Evolutionary conservation across 2,888 invertebrate genomes (phyloP), one percentile per base, ranked within the genome.

Genomic region (Lycocerus yunnanus): DNA sequence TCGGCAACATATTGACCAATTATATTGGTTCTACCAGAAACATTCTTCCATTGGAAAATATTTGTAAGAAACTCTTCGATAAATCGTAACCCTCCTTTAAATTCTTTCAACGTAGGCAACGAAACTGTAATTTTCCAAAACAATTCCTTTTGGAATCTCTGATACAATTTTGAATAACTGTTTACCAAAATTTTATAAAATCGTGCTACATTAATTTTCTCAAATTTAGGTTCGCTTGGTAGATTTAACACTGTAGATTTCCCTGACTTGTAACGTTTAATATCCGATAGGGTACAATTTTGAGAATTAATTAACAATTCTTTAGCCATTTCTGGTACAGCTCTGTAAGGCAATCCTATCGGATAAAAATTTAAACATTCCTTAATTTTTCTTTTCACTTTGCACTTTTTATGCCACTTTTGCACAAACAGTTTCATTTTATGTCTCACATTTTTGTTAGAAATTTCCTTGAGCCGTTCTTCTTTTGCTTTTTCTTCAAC

Each of bases 71-170:
- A 78, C 9, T 82, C 66, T 75, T 72, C 73, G 9, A 71, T 18
- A 16, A 24, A 27, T 27, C 10, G 77, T 71, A n/a, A 86, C 72
- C 77, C 85, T 83, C 43, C 80, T 15, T 84, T 78, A 84, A 88
- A 88, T 82, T 89, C 88, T 16, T 84, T 83, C 66, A 87, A 80
- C 77, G 89, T 88, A 1, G 92, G 91, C 71, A 91, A 88, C 8
- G 91, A 90, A 68, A 93, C 83, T 5, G 90, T 88, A 27, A 92
- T 84, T 86, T 93, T 93, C 93, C 93, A 93, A 79, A 86, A 90
- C n/a, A 87, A 78, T 61, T 84, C 82, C 68, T 81, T 84, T 18
- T 81, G 83, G 66, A 83, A 75, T 60, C 80, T 79, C 14, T 77
- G 80, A 15, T 78, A 80, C 21, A 82, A 68, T 24, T 82, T 80